Conservation (phyloP, 2,113 vertebrate genomes). For the Megaleporinus macrocephalus region DNA sequence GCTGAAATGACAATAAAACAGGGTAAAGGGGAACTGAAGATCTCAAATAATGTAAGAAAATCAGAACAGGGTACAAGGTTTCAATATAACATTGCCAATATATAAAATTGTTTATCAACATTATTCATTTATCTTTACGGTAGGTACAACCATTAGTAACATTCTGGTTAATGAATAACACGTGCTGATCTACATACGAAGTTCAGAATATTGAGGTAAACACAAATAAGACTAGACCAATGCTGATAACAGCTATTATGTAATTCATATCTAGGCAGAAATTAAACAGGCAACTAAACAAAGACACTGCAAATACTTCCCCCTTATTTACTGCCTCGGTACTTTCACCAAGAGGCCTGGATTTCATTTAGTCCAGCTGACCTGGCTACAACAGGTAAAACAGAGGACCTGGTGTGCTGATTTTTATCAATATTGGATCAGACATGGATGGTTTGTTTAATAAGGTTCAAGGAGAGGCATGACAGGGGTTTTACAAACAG, state of each 20-base stretch:
- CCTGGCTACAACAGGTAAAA: background rate
- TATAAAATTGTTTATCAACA: too few relatives aligned
- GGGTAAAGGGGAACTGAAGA: too few relatives aligned
- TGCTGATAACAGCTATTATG: conserved; percentile 24
- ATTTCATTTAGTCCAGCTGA: background rate
- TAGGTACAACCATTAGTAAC: background rate
- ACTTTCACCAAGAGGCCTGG: background rate
- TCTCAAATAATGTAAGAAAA: too few relatives aligned
- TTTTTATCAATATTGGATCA: conserved; percentile 40
- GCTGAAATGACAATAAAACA: too few relatives aligned
- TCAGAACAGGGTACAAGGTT: too few relatives aligned
- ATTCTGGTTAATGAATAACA: background rate
- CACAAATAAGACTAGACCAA: background rate
- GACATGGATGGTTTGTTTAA: conserved; percentile 30
- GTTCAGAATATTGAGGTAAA: background rate
- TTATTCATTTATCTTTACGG: background rate
- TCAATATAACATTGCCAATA: too few relatives aligned
- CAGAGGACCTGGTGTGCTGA: background rate
- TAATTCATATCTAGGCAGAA: conserved; percentile 10
- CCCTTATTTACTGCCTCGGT: background rate
- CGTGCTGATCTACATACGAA: background rate
- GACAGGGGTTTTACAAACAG: conserved; percentile 30
- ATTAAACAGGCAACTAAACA: background rate
- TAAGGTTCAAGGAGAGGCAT: conserved; percentile 37
- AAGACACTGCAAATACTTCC: background rate